phyloP scores from a whole-genome alignment of 1,140 invertebrate genomes.

The Conopomorpha cramerella region DNA sequence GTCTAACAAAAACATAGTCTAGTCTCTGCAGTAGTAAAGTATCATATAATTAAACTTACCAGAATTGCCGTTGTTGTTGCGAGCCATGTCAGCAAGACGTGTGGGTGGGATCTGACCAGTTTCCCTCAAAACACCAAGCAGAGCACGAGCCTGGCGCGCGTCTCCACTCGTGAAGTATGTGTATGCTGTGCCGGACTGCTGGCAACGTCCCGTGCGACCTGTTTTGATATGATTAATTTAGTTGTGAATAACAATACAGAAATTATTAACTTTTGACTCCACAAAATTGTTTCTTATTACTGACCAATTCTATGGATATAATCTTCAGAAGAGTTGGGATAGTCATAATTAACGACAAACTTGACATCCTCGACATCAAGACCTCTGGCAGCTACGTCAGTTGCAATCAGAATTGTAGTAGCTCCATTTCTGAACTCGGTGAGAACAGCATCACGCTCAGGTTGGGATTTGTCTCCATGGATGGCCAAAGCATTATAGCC shows the following conservation, averaged over 20 bases:
- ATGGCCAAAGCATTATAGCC: constrained; percentile 88
- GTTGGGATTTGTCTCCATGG: constrained; percentile 97
- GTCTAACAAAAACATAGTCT: too few species aligned
- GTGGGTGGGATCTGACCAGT: constrained; percentile 88
- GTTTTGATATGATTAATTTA: constrained; percentile 4
- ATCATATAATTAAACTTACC: constrained; percentile 20
- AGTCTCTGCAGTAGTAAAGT: too few species aligned
- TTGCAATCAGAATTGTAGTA: constrained; percentile 95
- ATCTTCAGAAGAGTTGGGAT: constrained; percentile 97
- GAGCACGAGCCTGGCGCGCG: constrained; percentile 85
- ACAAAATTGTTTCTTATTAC: constrained; percentile 22
- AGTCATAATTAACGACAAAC: constrained; percentile 99
- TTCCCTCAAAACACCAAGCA: constrained; percentile 88
- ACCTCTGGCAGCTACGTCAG: constrained; percentile 97
- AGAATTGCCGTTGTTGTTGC: constrained; percentile 38
- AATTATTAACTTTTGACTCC: not conserved
- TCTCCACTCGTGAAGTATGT: constrained; percentile 95
- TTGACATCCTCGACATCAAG: constrained; percentile 98
- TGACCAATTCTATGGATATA: constrained; percentile 97
- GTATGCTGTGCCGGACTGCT: constrained; percentile 94
- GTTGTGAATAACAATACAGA: too few species aligned
- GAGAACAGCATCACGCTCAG: constrained; percentile 90
- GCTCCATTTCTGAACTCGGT: constrained; percentile 92
- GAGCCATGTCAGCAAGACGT: constrained; percentile 53
- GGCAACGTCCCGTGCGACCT: constrained; percentile 89